These are phyloP conservation scores for Malurus alboscapulatus DNA, from an alignment of 2,113 vertebrate species.

Conservation along the genomic window DNA sequence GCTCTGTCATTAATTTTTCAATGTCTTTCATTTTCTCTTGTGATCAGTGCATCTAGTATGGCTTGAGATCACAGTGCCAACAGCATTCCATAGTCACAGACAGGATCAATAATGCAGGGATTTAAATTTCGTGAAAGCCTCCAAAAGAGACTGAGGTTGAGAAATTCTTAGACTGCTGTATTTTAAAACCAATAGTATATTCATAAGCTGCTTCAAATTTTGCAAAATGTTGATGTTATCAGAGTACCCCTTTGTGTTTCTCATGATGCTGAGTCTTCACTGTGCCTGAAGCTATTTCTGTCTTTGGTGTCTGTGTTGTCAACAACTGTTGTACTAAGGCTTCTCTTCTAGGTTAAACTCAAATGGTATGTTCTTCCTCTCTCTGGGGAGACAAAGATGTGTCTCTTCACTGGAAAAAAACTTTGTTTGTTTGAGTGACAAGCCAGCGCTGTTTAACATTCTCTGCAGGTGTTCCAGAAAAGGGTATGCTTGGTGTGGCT, in stretches of 20 bases:
- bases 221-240: neutral
- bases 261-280: neutral
- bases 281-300: neutral
- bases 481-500: neutral
- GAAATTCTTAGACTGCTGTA: neutral
- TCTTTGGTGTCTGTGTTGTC: neutral
- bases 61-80: neutral
- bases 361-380: neutral
- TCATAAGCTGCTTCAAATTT: neutral
- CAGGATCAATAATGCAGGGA: neutral
- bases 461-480: neutral
- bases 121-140: neutral
- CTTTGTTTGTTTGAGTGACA: neutral
- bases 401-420: neutral
- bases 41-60: neutral
- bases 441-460: neutral
- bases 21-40: neutral
- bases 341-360: neutral
- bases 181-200: neutral
- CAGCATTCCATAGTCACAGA: neutral
- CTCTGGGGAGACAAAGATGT: neutral
- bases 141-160: neutral
- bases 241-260: neutral
- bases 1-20: neutral
- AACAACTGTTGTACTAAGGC: neutral